Conservation (phyloP, 2,113 vertebrate genomes). For the Sander vitreus region DNA sequence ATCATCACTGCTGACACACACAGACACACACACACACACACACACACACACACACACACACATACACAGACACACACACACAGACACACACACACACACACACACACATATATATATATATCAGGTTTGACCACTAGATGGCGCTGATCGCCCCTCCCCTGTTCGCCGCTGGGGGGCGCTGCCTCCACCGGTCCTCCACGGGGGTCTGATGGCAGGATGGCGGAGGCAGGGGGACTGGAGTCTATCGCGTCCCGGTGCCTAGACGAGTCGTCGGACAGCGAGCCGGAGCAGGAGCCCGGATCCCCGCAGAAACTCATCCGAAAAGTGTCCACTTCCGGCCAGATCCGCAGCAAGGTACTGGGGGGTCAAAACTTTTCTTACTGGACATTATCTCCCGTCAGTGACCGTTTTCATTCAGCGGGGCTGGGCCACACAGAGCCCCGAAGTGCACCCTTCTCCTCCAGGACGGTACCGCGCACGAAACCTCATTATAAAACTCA, state of each 20-base stretch:
- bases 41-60: no score
- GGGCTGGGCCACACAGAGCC: conserved; percentile 31
- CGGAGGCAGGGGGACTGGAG: conserved; percentile 83
- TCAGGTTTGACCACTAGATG: no score
- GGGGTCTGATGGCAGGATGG: conserved; percentile 82
- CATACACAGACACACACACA: no score
- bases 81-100: no score
- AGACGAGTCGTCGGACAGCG: conserved; percentile 95
- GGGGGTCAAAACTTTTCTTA: neutral
- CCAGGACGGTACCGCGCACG: neutral
- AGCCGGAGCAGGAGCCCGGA: conserved; percentile 93
- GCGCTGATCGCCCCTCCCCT: no score
- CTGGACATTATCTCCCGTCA: neutral
- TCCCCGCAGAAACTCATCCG: conserved; percentile 95
- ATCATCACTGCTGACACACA: no score
- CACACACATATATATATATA: no score
- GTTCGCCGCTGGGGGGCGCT: conserved; percentile 53
- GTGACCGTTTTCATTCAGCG: conserved; percentile 25
- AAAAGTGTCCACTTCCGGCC: conserved; percentile 96
- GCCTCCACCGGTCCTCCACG: conserved; percentile 4
- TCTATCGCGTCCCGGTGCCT: conserved; percentile 80
- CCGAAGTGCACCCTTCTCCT: neutral
- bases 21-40: no score
- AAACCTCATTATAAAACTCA: neutral
- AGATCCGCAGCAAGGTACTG: conserved; percentile 95